A percentile compares a stretch with the other conserved stretches of the same genome.
Conservation (phyloP, 2,888 invertebrate species). For the Gari tellinella region DNA sequence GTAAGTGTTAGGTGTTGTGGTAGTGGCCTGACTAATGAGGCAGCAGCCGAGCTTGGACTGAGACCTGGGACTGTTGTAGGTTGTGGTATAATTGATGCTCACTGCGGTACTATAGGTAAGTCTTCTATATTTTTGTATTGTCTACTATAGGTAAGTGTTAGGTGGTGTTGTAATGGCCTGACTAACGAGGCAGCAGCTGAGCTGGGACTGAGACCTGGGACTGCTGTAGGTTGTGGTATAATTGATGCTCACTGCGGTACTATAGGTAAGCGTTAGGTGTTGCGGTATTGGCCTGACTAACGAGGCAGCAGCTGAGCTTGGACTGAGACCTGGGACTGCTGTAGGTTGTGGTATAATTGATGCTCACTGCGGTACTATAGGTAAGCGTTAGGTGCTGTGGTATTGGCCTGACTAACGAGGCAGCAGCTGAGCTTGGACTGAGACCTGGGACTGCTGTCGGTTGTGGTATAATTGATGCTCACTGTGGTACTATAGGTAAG, state of each 20-base stretch:
- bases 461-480: slow-evolving; percentile 96
- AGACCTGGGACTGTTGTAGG: slow-evolving; percentile 91
- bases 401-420: slow-evolving; percentile 84
- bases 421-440: slow-evolving; percentile 91
- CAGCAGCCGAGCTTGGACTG: slow-evolving; percentile 91
- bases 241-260: slow-evolving; percentile 99
- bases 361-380: slow-evolving; percentile 97
- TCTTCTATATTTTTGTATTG: too few species aligned
- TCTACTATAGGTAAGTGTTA: too few species aligned
- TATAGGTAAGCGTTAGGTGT: slow-evolving; percentile 88
- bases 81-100: slow-evolving; percentile 96
- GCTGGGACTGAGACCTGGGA: slow-evolving; percentile 89
- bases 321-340: slow-evolving; percentile 89
- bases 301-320: slow-evolving; percentile 89
- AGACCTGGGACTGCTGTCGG: slow-evolving; percentile 91
- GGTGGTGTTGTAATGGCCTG: slow-evolving; percentile 81
- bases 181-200: slow-evolving; percentile 88
- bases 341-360: slow-evolving; percentile 97
- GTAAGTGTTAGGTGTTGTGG: too few species aligned
- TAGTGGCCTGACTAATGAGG: slow-evolving; percentile 84
- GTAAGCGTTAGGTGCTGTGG: slow-evolving; percentile 83
- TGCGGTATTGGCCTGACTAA: slow-evolving; percentile 82
- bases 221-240: slow-evolving; percentile 93
- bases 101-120: slow-evolving; percentile 94
- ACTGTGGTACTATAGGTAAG: slow-evolving; percentile 94